phyloP scores from a whole-genome alignment of 2,888 invertebrate species.

The Euplexia lucipara region DNA sequence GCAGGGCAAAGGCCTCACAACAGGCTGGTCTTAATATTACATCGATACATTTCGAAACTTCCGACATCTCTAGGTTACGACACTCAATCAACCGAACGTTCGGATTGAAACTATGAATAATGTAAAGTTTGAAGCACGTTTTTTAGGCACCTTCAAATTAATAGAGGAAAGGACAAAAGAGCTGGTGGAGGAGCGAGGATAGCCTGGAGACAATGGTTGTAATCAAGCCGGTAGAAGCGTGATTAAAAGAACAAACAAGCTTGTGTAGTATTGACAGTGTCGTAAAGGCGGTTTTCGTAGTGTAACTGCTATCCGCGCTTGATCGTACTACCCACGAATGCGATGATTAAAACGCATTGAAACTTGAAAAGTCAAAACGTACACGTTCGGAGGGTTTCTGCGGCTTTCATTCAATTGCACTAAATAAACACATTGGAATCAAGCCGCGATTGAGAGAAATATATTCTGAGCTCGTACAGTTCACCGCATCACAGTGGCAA shows the following conservation, averaged over 20 bases:
- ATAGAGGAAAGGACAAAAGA: conserved; percentile 78
- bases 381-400: conserved; percentile 41
- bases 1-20: no score
- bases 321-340: conserved; percentile 44
- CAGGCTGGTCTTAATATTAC: no score
- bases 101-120: conserved; percentile 62
- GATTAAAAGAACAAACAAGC: conserved; percentile 78
- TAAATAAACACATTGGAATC: conserved; percentile 61
- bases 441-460: conserved; percentile 49
- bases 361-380: conserved; percentile 42
- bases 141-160: conserved; percentile 73
- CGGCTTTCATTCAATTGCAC: conserved; percentile 49
- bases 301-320: no score
- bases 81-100: conserved; percentile 65
- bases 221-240: conserved; percentile 79
- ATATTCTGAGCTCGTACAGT: conserved; percentile 57
- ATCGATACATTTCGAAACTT: no score
- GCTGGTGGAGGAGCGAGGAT: conserved; percentile 78
- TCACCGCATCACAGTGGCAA: no score
- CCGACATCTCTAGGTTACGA: conserved; percentile 59
- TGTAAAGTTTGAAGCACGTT: conserved; percentile 68
- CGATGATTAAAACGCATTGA: conserved; percentile 59
- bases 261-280: conserved; percentile 7
- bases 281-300: no score
- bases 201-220: conserved; percentile 83